Base-by-base conservation (phyloP, 2,888 invertebrate genomes). In the Cheilosia soror region DNA sequence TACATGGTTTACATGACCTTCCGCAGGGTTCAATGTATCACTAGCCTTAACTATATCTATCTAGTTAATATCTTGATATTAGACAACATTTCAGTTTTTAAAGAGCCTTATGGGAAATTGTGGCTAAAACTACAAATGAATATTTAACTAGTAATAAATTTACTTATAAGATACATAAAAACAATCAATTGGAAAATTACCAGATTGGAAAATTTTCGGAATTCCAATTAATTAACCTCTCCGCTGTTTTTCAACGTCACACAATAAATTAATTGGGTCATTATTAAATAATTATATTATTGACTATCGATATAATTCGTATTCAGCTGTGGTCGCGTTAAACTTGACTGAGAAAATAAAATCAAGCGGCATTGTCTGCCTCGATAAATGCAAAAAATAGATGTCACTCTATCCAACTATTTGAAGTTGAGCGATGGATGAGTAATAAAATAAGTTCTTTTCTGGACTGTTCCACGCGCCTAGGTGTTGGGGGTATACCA, bases 231-330 rank as follows among this genome's bases (percentile, higher is more conserved):
- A 51, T 27, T 25, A 2, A 27, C 11, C 11, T 3, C 25, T 2
- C 37, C 5, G 5, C 15, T 11, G 15, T 4, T 29, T 7, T 62
- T 27, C 6, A n/a, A 58, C n/a, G 29, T 66, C 42, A 31, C 11
- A 55, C 31, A 20, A 44, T 44, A 31, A 20, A 20, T 55, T 53
- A 73, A 63, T 44, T 73, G 55, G 73, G 73, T 73, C 73, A 63
- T 53, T 73, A 55, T 42, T 73, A 73, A 73, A 63, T 63, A 53
- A n/a, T 37, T 40, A 40, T 27, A 15, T 53, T 40, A 53, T 40
- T 37, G 37, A 53, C 40, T 68, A 68, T 33, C 53, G 42, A 68
- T 20, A 55, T 42, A 68, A 31, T 53, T 73, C 44, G 33, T 55
- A 73, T 73, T 63, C 44, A 63, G 42, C 20, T 51, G 20, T 33